phyloP scores from a whole-genome alignment of 2,888 invertebrate genomes.

The Cantharis rustica region DNA sequence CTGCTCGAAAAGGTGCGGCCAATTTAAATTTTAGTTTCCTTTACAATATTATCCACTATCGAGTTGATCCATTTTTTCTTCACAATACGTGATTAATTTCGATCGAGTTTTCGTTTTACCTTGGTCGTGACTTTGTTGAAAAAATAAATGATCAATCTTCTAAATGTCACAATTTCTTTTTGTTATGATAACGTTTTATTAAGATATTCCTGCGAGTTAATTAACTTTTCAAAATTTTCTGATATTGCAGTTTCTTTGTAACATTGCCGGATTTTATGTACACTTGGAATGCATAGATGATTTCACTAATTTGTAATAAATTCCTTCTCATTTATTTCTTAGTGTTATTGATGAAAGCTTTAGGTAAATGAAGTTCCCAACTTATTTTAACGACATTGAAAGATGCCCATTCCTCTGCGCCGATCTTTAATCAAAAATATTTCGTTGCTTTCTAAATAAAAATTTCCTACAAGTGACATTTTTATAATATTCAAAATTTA shows the following conservation, averaged over 20 bases:
- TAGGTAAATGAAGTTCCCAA: not conserved
- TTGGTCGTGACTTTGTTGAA: not conserved
- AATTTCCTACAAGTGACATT: not conserved
- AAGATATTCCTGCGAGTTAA: not conserved
- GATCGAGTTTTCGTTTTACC: not conserved
- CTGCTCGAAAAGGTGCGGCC: not conserved
- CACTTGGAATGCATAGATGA: not conserved
- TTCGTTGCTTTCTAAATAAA: not conserved
- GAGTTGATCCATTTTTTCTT: not conserved
- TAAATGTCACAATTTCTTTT: not conserved
- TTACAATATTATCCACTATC: not conserved
- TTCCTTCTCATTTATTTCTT: not conserved
- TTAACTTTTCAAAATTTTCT: not conserved
- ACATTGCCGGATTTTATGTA: not conserved
- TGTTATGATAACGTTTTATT: not conserved
- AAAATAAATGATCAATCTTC: not conserved
- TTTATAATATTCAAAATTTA: not conserved
- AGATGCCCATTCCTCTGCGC: not conserved
- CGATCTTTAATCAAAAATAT: not conserved
- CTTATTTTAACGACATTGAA: not conserved
- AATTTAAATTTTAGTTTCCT: not conserved
- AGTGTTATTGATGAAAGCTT: not conserved
- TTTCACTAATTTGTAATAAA: not conserved
- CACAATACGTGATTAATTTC: constrained; percentile 1
- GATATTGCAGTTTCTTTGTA: not conserved